A percentile compares a stretch with the other conserved stretches of the same genome.
Evolutionary conservation across 2,888 invertebrate species (phyloP).

Genomic region (Clostera curtula): DNA sequence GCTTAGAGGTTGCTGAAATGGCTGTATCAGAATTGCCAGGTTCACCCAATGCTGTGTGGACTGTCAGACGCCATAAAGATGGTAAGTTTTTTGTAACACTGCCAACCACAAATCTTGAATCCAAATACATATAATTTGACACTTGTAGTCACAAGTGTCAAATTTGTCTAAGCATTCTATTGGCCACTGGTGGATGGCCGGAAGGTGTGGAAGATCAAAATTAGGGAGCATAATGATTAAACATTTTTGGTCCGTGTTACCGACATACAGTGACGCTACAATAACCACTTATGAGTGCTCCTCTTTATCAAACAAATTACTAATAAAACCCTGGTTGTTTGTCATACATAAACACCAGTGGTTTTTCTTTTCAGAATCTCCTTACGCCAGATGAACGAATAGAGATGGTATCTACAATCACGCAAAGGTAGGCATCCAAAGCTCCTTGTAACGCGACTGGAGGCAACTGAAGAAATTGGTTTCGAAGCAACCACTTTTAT

Average conservation of each 20-base stretch:
- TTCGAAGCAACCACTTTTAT: constrained; percentile 16
- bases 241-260: constrained; percentile 70
- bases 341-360: constrained; percentile 92
- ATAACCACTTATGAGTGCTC: constrained; percentile 70
- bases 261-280: constrained; percentile 66
- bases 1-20: constrained; percentile 99
- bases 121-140: neutral
- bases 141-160: neutral
- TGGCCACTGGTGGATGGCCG: too few species aligned
- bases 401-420: constrained; percentile 51
- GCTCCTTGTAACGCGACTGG: constrained; percentile 40
- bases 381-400: constrained; percentile 61
- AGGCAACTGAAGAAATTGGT: constrained; percentile 37
- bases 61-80: constrained; percentile 95
- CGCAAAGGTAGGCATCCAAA: constrained; percentile 60
- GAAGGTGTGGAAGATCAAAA: too few species aligned
- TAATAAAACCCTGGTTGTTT: constrained; percentile 77
- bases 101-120: neutral
- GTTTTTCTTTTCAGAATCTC: constrained; percentile 88
- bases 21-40: constrained; percentile 99
- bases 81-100: constrained; percentile 78
- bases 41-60: constrained; percentile 99
- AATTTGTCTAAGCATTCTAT: too few species aligned
- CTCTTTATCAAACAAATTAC: constrained; percentile 69
- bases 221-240: constrained; percentile 70